Evolutionary conservation across 2,113 vertebrate species (phyloP).

Genomic region (Lipophrys pholis): DNA sequence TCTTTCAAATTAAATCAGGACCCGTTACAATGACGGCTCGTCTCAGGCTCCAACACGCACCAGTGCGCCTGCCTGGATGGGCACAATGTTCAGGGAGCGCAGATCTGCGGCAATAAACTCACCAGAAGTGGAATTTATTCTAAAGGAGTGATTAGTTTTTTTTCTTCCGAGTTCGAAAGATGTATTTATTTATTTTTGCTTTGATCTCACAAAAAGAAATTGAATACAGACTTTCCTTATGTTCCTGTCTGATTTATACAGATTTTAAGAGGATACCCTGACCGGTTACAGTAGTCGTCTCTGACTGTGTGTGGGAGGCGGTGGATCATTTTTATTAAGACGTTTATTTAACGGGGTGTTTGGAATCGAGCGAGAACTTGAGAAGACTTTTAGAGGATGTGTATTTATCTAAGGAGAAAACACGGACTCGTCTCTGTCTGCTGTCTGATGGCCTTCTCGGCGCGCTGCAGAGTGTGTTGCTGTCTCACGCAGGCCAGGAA

Average conservation of each 20-base stretch:
- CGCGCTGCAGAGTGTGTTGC: neutral
- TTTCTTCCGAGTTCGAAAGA: too few relatives aligned
- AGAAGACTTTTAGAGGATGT: constrained; percentile 34
- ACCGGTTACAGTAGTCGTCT: neutral
- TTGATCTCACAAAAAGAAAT: too few relatives aligned
- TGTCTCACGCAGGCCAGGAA: neutral
- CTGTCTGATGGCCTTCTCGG: constrained; percentile 3
- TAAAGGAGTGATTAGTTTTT: too few relatives aligned
- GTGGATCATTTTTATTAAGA: neutral
- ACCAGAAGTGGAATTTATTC: too few relatives aligned
- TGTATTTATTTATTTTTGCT: too few relatives aligned
- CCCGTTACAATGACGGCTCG: constrained; percentile 43
- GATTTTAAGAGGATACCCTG: too few relatives aligned
- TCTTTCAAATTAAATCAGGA: constrained; percentile 76
- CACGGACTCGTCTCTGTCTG: constrained; percentile 8
- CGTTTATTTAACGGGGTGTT: constrained; percentile 10
- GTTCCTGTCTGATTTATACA: too few relatives aligned
- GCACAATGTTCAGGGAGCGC: too few relatives aligned
- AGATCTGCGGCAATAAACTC: too few relatives aligned
- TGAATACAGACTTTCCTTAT: too few relatives aligned
- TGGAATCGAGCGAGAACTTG: constrained; percentile 35
- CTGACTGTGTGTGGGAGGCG: neutral
- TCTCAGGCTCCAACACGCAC: constrained; percentile 31
- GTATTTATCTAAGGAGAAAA: constrained; percentile 48
- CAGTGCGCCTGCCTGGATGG: too few relatives aligned